These are phyloP conservation scores for Axea sp. DNA, from an alignment of 2,888 invertebrate species.

Conservation along the genomic window DNA sequence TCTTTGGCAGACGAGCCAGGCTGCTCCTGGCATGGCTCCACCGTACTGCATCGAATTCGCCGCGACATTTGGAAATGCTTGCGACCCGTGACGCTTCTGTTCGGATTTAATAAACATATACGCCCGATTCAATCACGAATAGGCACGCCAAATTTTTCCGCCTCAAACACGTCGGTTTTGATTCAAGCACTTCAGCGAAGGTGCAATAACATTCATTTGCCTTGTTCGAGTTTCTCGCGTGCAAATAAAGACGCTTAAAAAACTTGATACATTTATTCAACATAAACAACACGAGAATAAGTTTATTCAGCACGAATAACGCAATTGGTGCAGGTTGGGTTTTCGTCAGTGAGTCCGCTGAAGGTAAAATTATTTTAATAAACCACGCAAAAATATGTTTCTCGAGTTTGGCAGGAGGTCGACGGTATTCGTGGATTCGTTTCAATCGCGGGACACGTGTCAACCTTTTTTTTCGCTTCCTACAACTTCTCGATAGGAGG, in stretches of 20 bases:
- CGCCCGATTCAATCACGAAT: background rate
- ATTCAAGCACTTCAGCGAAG: too few relatives aligned
- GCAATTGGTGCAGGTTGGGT: too few relatives aligned
- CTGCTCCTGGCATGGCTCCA: conserved; percentile 29
- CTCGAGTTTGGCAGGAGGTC: conserved; percentile 60
- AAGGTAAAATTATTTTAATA: too few relatives aligned
- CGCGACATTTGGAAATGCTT: conserved; percentile 26
- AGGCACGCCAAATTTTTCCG: background rate
- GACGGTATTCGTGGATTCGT: conserved; percentile 15
- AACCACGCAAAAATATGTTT: too few relatives aligned
- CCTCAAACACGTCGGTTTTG: background rate
- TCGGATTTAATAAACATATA: conserved; percentile 21
- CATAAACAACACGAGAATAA: too few relatives aligned
- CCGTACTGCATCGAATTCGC: conserved; percentile 33
- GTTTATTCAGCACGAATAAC: too few relatives aligned
- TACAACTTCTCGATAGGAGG: conserved; percentile 63
- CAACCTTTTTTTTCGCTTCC: conserved; percentile 60
- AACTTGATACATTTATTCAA: too few relatives aligned
- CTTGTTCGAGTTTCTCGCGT: too few relatives aligned
- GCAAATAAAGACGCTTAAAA: too few relatives aligned
- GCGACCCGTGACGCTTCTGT: conserved; percentile 9
- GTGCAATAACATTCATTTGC: too few relatives aligned
- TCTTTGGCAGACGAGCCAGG: conserved; percentile 40
- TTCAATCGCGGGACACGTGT: conserved; percentile 53
- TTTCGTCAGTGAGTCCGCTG: too few relatives aligned